Base-by-base conservation (phyloP, 2,797 vertebrate species). In the Bradypus variegatus region DNA sequence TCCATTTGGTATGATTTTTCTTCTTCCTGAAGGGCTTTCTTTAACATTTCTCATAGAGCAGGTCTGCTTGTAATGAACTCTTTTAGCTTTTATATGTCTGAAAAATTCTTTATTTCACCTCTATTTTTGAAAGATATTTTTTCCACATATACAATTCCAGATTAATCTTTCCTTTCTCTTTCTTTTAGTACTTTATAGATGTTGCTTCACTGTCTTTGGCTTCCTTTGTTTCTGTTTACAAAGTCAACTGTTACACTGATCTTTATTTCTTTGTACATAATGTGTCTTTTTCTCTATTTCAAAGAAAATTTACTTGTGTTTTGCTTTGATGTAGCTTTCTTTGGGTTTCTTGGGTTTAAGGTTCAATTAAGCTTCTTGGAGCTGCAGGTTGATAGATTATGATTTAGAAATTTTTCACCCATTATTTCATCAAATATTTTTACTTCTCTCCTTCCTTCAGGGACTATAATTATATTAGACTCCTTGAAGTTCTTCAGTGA, bases 361-460 rank as follows among this genome's bases (percentile, higher is more conserved):
- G n/a, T n/a, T n/a, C n/a, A n/a, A n/a, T n/a, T n/a, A n/a, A 92
- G 29, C 33, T 69, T 88, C 41, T 81, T 90, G 60, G 15, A 92
- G 64, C 81, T 93, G 8, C 8, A 84, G 45, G 15, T 62, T 89
- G 81, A 81, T 62, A 38, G 36, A 45, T 94, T 81, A 78, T 79
- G 80, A 86, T 88, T 85, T 80, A n/a, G 53, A 95, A 81, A 70
- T 12, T 33, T 69, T 82, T 82, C 10, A 91, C 33, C 41, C 55
- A 65, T 89, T 83, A 41, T 87, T 91, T 93, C 55, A 83, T 83
- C 65, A 85, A 88, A 55, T 86, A 81, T 58, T 60, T 86, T 93
- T 60, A 87, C 81, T 2, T 19, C 21, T 60, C 1, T 6, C 8
- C 53, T 45, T 86, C 31, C 53, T 79, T 87, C 31, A 13, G 45